These are phyloP conservation scores for Timandra comae DNA, from an alignment of 2,888 invertebrate genomes.

Conservation along the genomic window DNA sequence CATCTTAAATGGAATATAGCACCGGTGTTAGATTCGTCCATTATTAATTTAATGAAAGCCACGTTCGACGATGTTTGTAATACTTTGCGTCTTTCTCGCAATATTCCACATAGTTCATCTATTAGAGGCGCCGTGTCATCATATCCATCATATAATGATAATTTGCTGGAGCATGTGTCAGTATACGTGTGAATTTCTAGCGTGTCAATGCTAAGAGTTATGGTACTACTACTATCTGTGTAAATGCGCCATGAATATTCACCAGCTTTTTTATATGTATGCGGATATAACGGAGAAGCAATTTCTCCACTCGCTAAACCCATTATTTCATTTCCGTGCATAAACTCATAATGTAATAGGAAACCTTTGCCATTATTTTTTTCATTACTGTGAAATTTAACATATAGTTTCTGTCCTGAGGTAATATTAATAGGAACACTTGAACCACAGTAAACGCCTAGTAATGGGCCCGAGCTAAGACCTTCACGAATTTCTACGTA, in stretches of 20 bases:
- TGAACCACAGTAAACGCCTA: constrained; percentile 84
- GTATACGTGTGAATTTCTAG: constrained; percentile 48
- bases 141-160: constrained; percentile 84
- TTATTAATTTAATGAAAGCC: constrained; percentile 74
- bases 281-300: constrained; percentile 87
- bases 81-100: constrained; percentile 30
- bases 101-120: constrained; percentile 72
- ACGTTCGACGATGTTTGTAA: constrained; percentile 78
- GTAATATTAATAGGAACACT: constrained; percentile 78
- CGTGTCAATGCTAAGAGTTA: constrained; percentile 35
- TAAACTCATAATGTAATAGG: constrained; percentile 81
- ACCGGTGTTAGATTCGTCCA: constrained; percentile 64
- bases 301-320: constrained; percentile 81
- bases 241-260: constrained; percentile 84
- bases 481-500: constrained; percentile 89
- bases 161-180: constrained; percentile 42
- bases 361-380: constrained; percentile 83
- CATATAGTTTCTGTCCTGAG: constrained; percentile 78
- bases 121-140: constrained; percentile 79
- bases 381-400: constrained; percentile 84
- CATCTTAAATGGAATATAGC: constrained; percentile 50
- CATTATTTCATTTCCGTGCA: constrained; percentile 82
- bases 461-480: constrained; percentile 77
- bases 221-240: constrained; percentile 39
- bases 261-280: constrained; percentile 52